A percentile compares a stretch with the other conserved stretches of the same genome.
phyloP scores from a whole-genome alignment of 2,888 invertebrate species.

The Limnephilus rhombicus region DNA sequence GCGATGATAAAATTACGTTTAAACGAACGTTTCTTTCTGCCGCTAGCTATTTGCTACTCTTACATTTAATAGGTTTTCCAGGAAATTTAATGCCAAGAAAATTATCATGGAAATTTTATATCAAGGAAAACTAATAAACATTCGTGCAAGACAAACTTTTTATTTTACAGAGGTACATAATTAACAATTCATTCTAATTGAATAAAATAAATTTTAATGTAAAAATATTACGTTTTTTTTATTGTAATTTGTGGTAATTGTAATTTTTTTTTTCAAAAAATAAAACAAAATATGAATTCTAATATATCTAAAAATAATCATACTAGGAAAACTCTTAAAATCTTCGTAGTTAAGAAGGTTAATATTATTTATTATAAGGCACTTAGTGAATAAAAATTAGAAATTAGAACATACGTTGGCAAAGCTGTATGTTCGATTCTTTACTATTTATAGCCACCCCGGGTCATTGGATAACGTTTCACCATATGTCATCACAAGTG shows the following conservation, averaged over 20 bases:
- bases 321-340: no score
- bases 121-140: neutral
- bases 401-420: neutral
- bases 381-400: neutral
- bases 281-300: no score
- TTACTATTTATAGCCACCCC: neutral
- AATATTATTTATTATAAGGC: neutral
- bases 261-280: no score
- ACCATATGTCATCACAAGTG: no score
- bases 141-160: no score
- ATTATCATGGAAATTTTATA: conserved; percentile 8
- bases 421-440: neutral
- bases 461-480: no score
- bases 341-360: neutral
- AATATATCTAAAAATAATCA: no score
- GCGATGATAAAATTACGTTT: neutral
- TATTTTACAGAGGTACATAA: no score
- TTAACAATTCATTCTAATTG: no score
- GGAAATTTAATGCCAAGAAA: neutral
- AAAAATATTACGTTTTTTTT: no score
- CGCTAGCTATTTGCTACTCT: neutral
- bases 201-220: no score
- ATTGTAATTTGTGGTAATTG: no score
- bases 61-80: neutral
- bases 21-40: neutral